phyloP scores from a whole-genome alignment of 2,888 invertebrate genomes.

The Electrophaes corylata region DNA sequence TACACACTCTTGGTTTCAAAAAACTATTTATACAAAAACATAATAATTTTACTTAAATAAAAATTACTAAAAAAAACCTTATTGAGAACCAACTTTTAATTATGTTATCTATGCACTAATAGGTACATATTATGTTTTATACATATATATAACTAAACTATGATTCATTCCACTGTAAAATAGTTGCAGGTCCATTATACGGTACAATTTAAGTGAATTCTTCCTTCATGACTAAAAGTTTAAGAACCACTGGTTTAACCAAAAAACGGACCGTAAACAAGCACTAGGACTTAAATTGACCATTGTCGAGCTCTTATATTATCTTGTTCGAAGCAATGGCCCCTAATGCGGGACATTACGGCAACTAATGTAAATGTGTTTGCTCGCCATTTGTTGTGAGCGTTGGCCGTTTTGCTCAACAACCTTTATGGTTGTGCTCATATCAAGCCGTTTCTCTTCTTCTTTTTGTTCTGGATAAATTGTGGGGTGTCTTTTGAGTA shows the following conservation, averaged over 20 bases:
- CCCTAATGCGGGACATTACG: constrained; percentile 71
- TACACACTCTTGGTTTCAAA: too few species aligned
- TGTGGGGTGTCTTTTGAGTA: constrained; percentile 8
- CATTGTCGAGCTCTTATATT: constrained; percentile 34
- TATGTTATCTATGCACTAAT: too few species aligned
- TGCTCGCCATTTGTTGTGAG: constrained; percentile 61
- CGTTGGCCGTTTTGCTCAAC: constrained; percentile 45
- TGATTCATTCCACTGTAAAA: too few species aligned
- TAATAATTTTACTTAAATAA: too few species aligned
- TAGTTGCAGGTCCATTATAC: too few species aligned
- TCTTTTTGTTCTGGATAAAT: constrained; percentile 24
- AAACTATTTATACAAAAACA: too few species aligned
- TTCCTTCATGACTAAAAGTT: too few species aligned
- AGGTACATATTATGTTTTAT: too few species aligned
- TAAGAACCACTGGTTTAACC: constrained; percentile 19
- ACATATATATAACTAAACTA: too few species aligned
- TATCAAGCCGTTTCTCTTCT: constrained; percentile 20
- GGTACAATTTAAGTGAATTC: too few species aligned
- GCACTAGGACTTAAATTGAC: constrained; percentile 28
- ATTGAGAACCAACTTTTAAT: too few species aligned
- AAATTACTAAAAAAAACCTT: too few species aligned
- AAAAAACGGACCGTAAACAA: constrained; percentile 30
- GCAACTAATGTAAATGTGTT: constrained; percentile 75
- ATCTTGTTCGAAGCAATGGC: constrained; percentile 40
- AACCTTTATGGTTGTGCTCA: constrained; percentile 26